Evolutionary conservation across 2,888 invertebrate genomes (phyloP).

Genomic region (Hipparchia semele): DNA sequence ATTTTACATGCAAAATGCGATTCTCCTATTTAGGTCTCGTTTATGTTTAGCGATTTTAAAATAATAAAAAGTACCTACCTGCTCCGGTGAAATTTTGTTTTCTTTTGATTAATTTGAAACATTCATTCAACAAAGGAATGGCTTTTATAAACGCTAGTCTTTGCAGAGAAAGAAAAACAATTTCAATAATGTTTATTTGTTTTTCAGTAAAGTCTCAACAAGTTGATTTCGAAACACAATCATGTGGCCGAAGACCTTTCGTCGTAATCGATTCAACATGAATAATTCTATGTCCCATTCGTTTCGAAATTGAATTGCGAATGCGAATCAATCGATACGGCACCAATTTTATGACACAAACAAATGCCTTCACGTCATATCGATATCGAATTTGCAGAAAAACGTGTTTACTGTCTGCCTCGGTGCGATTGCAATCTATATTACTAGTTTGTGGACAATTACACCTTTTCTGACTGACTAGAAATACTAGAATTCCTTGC

Average conservation of each 20-base stretch:
- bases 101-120: slow-evolving; percentile 14
- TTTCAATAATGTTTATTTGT: slow-evolving; percentile 25
- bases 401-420: slow-evolving; percentile 30
- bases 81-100: slow-evolving; percentile 9
- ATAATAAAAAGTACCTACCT: slow-evolving; percentile 5
- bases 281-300: slow-evolving; percentile 45
- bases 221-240: slow-evolving; percentile 33
- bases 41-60: slow-evolving; percentile 4
- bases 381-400: slow-evolving; percentile 38
- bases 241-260: slow-evolving; percentile 39
- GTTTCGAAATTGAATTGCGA: slow-evolving; percentile 42
- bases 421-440: background rate
- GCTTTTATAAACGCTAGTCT: slow-evolving; percentile 7
- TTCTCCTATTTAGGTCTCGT: slow-evolving; percentile 11
- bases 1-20: slow-evolving; percentile 21
- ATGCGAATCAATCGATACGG: slow-evolving; percentile 41
- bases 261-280: slow-evolving; percentile 43
- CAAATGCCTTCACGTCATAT: slow-evolving; percentile 39
- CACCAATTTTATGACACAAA: slow-evolving; percentile 41
- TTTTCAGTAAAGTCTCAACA: slow-evolving; percentile 24
- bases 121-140: slow-evolving; percentile 10
- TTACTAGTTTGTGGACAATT: slow-evolving; percentile 2
- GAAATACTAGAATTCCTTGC: too few species aligned
- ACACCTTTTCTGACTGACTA: background rate
- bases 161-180: slow-evolving; percentile 3